A percentile compares a stretch with the other conserved stretches of the same genome.
These are phyloP conservation scores for Corbicula japonica DNA, from an alignment of 2,888 invertebrate species.

Conservation along the genomic window DNA sequence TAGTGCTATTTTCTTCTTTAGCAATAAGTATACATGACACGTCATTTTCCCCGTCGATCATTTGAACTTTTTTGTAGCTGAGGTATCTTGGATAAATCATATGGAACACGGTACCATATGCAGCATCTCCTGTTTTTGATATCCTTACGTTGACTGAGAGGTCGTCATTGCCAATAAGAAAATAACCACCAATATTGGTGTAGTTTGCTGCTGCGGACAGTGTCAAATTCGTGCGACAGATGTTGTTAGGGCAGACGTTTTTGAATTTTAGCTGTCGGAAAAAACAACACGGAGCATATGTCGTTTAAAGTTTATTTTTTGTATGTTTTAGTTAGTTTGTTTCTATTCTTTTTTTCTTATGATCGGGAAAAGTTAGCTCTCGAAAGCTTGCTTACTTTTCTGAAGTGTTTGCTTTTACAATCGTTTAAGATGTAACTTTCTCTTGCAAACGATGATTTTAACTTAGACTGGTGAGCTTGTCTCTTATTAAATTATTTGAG, in stretches of 20 bases:
- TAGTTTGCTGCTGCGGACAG: conserved; percentile 49
- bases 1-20: background rate
- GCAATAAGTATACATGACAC: conserved; percentile 38
- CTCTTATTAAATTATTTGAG: too few relatives aligned
- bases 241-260: conserved; percentile 69
- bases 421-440: too few relatives aligned
- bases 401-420: too few relatives aligned
- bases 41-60: conserved; percentile 47
- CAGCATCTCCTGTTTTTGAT: conserved; percentile 72
- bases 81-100: conserved; percentile 65
- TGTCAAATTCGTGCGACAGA: conserved; percentile 69
- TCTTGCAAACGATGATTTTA: too few relatives aligned
- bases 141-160: conserved; percentile 67
- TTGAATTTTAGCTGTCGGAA: conserved; percentile 64
- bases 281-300: background rate
- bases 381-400: too few relatives aligned
- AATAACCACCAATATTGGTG: conserved; percentile 35
- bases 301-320: background rate
- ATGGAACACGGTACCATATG: conserved; percentile 69
- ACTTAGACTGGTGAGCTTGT: too few relatives aligned
- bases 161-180: conserved; percentile 68
- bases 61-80: conserved; percentile 51
- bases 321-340: too few relatives aligned
- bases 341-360: too few relatives aligned
- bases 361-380: too few relatives aligned